phyloP scores from a whole-genome alignment of 2,113 vertebrate genomes.

The Gasterosteus nipponicus region DNA sequence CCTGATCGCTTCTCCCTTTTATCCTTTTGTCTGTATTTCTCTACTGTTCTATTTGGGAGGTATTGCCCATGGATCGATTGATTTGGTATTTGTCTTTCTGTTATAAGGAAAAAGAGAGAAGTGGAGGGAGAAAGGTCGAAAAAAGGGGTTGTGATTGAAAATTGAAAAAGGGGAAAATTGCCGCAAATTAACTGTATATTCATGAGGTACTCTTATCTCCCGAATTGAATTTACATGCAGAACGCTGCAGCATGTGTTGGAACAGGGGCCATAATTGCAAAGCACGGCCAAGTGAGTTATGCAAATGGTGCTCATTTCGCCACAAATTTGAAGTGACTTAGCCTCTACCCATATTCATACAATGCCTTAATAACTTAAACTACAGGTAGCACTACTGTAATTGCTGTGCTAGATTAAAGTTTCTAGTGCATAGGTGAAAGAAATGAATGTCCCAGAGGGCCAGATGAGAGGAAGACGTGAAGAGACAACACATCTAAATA shows the following conservation, averaged over 20 bases:
- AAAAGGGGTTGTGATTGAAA: conserved; percentile 48
- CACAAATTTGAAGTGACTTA: conserved; percentile 68
- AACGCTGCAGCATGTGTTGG: conserved; percentile 54
- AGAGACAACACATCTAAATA: conserved; percentile 23
- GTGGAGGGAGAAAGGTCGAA: conserved; percentile 18
- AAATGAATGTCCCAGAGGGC: conserved; percentile 36
- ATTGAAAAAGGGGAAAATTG: conserved; percentile 65
- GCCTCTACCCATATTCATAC: conserved; percentile 55
- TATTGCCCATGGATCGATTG: conserved; percentile 43
- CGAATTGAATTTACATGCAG: conserved; percentile 70
- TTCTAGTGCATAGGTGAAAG: conserved; percentile 29
- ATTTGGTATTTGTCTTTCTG: conserved; percentile 59
- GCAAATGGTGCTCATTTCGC: conserved; percentile 72
- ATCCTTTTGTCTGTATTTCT: conserved; percentile 30
- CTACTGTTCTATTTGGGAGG: conserved; percentile 39
- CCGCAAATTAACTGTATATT: conserved; percentile 69
- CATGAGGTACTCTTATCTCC: conserved; percentile 62
- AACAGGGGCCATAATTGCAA: conserved; percentile 68
- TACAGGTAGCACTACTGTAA: conserved; percentile 53
- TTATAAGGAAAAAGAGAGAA: conserved; percentile 24
- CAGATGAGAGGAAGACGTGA: conserved; percentile 6
- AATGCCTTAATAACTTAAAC: conserved; percentile 61
- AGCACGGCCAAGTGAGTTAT: conserved; percentile 67
- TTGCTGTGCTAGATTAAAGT: conserved; percentile 62
- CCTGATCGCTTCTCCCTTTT: conserved; percentile 71